Evolutionary conservation across 2,113 vertebrate genomes (phyloP).

Genomic region (Hippocampus comes): DNA sequence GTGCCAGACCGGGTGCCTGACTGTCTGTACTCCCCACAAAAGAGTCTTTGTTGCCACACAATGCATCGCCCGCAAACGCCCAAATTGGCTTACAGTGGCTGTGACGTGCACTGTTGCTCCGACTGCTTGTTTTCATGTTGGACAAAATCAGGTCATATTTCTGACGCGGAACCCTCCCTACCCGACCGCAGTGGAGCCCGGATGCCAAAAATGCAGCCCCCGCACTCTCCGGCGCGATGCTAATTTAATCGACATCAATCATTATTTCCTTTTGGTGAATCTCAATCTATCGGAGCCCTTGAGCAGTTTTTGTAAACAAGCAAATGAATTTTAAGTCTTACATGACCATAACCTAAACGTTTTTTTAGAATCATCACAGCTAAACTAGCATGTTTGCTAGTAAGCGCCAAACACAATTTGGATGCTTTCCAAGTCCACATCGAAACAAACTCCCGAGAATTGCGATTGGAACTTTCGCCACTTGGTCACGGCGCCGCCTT

Average conservation of each 20-base stretch:
- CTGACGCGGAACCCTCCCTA: constrained; percentile 29
- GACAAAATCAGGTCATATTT: constrained; percentile 56
- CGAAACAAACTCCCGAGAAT: background rate
- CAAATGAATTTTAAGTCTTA: no score
- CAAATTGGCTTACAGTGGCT: constrained; percentile 48
- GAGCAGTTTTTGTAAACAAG: no score
- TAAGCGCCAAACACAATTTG: no score
- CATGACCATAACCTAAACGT: no score
- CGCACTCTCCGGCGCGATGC: background rate
- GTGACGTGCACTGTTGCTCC: constrained; percentile 23
- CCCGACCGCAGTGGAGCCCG: constrained; percentile 9
- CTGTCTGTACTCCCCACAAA: constrained; percentile 64
- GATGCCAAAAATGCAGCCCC: constrained; percentile 15
- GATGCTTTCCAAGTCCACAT: background rate
- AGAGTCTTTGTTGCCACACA: constrained; percentile 65
- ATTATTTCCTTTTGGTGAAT: no score
- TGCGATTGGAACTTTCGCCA: background rate
- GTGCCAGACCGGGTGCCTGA: constrained; percentile 64
- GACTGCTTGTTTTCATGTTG: constrained; percentile 33
- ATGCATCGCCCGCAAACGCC: constrained; percentile 48
- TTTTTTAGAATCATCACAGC: no score
- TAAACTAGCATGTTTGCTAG: no score
- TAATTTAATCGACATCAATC: background rate
- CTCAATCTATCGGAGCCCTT: no score
- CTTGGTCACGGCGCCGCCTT: background rate